Conservation (phyloP, 30 jellyfish, hydroid and myxozoan genomes). For the Phacellophora camtschatica region DNA sequence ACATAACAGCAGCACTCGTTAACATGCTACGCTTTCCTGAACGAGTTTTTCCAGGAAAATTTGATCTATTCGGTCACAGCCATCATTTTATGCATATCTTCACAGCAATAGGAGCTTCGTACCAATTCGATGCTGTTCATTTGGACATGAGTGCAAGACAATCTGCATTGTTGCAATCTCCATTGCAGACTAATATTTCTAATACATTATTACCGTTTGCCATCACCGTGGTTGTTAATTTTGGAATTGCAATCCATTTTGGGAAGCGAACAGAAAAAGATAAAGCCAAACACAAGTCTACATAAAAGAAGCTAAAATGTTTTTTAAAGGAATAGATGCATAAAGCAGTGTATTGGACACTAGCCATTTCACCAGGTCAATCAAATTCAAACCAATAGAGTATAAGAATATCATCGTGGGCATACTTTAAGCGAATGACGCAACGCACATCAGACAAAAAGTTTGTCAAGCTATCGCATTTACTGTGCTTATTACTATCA, state of each 20-base stretch:
- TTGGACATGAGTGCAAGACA: slow-evolving; percentile 65
- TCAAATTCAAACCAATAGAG: too few relatives aligned
- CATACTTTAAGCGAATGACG: too few relatives aligned
- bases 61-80: slow-evolving; percentile 90
- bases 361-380: too few relatives aligned
- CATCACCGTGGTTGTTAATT: slow-evolving; percentile 10
- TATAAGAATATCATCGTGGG: too few relatives aligned
- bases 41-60: slow-evolving; percentile 85
- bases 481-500: too few relatives aligned
- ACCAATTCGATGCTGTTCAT: slow-evolving; percentile 77
- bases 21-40: slow-evolving; percentile 90
- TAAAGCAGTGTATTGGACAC: background rate
- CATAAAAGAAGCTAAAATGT: background rate
- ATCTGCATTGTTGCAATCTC: background rate
- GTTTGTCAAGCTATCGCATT: too few relatives aligned
- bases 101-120: slow-evolving; percentile 79
- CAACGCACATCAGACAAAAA: too few relatives aligned
- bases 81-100: slow-evolving; percentile 89
- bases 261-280: slow-evolving; percentile 22
- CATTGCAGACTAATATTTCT: slow-evolving; percentile 14
- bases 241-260: slow-evolving; percentile 43
- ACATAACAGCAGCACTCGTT: slow-evolving; percentile 71
- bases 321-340: too few relatives aligned
- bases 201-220: slow-evolving; percentile 30
- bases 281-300: background rate